These are phyloP conservation scores for Gymnothorax javanicus DNA, from an alignment of 2,797 vertebrate species.

Conservation along the genomic window DNA sequence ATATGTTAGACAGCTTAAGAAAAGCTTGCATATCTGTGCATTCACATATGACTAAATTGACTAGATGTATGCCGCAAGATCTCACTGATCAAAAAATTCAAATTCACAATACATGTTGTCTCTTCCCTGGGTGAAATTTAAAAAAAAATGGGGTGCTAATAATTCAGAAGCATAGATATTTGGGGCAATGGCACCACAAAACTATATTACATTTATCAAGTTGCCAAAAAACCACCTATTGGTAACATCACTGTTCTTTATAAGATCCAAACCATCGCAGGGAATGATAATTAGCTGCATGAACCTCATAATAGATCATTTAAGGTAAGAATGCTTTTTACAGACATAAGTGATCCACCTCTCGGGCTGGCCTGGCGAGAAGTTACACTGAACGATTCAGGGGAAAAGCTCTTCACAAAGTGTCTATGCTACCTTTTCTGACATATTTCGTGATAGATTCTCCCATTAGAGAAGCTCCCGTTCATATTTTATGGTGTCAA, in stretches of 20 bases:
- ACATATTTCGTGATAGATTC: slow-evolving; percentile 11
- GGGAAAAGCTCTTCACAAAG: not conserved
- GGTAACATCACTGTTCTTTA: not conserved
- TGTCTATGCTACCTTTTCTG: slow-evolving; percentile 20
- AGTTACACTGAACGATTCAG: not conserved
- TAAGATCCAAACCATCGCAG: not conserved
- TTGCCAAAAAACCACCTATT: not conserved
- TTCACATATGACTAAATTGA: not conserved
- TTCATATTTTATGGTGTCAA: slow-evolving; percentile 33
- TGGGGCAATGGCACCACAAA: not conserved
- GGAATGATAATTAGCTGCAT: not conserved
- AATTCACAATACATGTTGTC: not conserved
- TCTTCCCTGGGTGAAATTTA: not conserved
- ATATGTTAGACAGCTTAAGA: not conserved
- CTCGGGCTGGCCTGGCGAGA: not conserved
- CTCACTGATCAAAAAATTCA: not conserved
- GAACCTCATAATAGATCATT: not conserved
- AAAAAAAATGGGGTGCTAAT: not conserved
- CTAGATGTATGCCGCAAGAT: not conserved
- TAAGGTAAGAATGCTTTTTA: not conserved
- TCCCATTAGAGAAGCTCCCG: slow-evolving; percentile 3
- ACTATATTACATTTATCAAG: not conserved
- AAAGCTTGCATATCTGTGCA: too few species aligned
- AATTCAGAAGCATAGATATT: not conserved
- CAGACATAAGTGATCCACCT: too few species aligned